These are phyloP conservation scores for Athene noctua DNA, from an alignment of 2,113 vertebrate genomes.

Conservation along the genomic window DNA sequence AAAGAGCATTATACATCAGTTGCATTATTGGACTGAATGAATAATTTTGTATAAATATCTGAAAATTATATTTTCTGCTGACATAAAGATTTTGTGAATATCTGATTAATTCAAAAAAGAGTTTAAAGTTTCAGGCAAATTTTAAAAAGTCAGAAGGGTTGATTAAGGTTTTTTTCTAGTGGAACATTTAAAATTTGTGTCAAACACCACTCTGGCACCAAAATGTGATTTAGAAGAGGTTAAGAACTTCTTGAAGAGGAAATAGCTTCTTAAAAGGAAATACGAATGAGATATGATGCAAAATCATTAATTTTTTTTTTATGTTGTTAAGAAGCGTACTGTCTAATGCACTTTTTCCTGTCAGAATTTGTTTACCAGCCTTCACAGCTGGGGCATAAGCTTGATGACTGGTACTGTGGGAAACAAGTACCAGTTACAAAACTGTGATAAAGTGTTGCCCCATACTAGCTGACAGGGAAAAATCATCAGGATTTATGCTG, in stretches of 20 bases:
- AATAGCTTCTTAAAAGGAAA: not conserved
- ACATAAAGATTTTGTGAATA: not conserved
- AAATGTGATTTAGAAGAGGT: not conserved
- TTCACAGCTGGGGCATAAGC: fast-evolving
- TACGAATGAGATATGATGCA: not conserved
- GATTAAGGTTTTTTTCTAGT: not conserved
- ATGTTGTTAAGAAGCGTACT: not conserved
- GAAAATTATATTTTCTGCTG: not conserved
- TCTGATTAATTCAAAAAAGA: not conserved
- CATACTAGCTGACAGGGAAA: not conserved
- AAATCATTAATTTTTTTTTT: not conserved
- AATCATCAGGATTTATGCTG: fast-evolving
- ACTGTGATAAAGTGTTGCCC: not conserved
- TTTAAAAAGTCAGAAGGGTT: not conserved
- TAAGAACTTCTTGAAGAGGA: not conserved
- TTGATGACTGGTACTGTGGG: not conserved
- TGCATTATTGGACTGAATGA: not conserved
- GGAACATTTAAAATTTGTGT: not conserved
- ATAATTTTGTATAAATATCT: not conserved
- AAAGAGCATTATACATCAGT: not conserved
- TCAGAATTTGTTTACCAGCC: not conserved
- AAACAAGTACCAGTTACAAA: not conserved
- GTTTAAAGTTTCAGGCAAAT: not conserved
- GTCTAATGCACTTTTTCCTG: not conserved
- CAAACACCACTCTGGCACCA: not conserved